Base-by-base conservation (phyloP, 1,140 invertebrate genomes). In the Alviniconcha marisindica region DNA sequence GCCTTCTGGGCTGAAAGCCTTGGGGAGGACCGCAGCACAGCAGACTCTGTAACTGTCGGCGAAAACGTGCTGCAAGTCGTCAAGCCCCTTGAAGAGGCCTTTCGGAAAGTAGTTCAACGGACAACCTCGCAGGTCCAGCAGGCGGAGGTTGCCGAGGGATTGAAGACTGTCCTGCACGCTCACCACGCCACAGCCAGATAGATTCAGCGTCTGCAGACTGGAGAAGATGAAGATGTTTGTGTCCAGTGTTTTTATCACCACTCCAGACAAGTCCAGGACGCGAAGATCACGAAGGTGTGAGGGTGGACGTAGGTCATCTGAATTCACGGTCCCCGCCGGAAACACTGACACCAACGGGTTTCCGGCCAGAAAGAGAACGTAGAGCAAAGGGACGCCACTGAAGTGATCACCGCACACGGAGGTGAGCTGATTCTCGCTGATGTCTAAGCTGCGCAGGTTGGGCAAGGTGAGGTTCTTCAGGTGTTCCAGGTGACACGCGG, bases 81-180 rank as follows among this genome's bases (percentile, higher is more conserved):
- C 40, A n/a, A 76, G 44, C 3, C 18, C 28, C 14, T 18, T 76
- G 73, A 76, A 76, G 0, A 18, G 18, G 44, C 44, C 38, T 36
- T 48, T 21, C 4, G 44, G 28, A 24, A 76, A 76, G 44, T 42
- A n/a, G 2, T n/a, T 42, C 38, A 76, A 36, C 36, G 73, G 73
- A 36, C 73, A 76, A 5, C 40, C 73, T 0, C 38, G 31, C 7
- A 76, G 18, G 40, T 76, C 73, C 38, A 76, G n/a, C 38, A 76
- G 12, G 7, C 71, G 38, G 40, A 89, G 79, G 36, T 81, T 85
- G 4, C 18, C 54, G 18, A 84, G 42, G 2, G 44, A 77, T 21
- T 85, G 48, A 44, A 89, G 86, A 21, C 85, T 78, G 24, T 76
- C 63, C 24, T 44, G 10, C 14, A 84, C 78, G 14, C n/a, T 18